Conservation (phyloP, 2,888 invertebrate species). For the Eucera pruinosa region DNA sequence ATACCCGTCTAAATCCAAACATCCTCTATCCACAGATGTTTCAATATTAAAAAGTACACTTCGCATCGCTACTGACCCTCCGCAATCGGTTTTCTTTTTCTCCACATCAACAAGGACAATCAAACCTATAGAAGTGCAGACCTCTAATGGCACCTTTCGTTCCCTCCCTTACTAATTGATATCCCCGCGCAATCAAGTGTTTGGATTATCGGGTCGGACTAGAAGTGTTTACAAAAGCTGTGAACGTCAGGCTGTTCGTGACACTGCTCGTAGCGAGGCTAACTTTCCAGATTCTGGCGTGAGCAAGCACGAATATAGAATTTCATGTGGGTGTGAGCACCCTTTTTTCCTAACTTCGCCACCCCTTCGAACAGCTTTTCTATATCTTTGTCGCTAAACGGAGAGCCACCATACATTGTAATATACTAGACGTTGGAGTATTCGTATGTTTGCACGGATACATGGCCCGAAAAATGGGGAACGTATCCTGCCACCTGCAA, state of each 20-base stretch:
- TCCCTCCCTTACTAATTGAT: conserved; percentile 80
- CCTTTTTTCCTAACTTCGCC: conserved; percentile 13
- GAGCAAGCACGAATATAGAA: conserved; percentile 60
- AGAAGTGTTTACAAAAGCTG: conserved; percentile 80
- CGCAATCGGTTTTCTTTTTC: background rate
- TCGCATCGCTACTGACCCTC: background rate
- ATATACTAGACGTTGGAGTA: conserved; percentile 48
- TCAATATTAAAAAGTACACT: background rate
- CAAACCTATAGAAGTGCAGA: conserved; percentile 8
- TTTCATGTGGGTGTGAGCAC: conserved; percentile 65
- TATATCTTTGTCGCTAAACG: conserved; percentile 26
- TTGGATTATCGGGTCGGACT: conserved; percentile 77
- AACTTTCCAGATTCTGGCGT: conserved; percentile 56
- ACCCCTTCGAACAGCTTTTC: conserved; percentile 9
- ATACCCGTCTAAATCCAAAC: background rate
- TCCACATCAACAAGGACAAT: conserved; percentile 17
- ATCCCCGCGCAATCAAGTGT: conserved; percentile 82
- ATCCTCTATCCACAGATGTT: background rate
- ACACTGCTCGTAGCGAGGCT: conserved; percentile 68
- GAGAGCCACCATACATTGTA: conserved; percentile 67
- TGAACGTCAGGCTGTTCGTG: conserved; percentile 79
- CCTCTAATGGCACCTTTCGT: conserved; percentile 62
- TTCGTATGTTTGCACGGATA: conserved; percentile 44
- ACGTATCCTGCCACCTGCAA: conserved; percentile 53
- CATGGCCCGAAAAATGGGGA: background rate